Evolutionary conservation across 1,140 invertebrate species (phyloP), one percentile per base, ranked within the genome.

Genomic region (Eumaeus atala): DNA sequence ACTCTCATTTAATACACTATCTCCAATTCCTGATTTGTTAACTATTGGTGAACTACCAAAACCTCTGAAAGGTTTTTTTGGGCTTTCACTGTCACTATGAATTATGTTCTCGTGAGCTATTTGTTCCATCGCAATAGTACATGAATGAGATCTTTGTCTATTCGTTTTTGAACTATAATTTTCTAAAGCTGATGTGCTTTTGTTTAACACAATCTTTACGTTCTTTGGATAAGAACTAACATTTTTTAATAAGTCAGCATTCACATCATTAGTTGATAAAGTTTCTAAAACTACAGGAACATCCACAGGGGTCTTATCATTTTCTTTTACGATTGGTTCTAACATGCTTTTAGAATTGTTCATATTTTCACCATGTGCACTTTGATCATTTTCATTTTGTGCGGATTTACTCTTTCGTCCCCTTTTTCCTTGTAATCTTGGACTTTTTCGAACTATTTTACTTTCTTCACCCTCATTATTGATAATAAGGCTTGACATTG

Each of bases 141-240:
- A 80, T 47, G 79, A 80, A 60, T 74, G 77, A 12, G 76, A 77
- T 72, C 77, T 71, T 35, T 62, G 59, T 56, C 78, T 70, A 51
- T 74, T 78, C 37, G 1, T 58, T 66, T 71, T 62, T 34, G 56
- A 51, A 54, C 40, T 38, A 17, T 52, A 54, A 16, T 40, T 21
- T 34, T 72, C 56, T 21, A 74, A 21, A 44, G 51, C 58, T 51
- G 73, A 66, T 8, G 62, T 58, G 48, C 67, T 78, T 64, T 78
- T 80, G 49, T 78, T 80, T 9, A 70, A 44, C 35, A 51, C 33
- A 16, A 14, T 14, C 33, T 34, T 34, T 16, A 48, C 51, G 21
- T 64, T 73, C 18, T 61, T 67, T n/a, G 59, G 53, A 42, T 61
- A 51, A 14, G 38, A 51, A 10, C 63, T 58, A 51, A 73, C 16